phyloP scores from a whole-genome alignment of 2,113 vertebrate species.

The Datnioides undecimradiatus region DNA sequence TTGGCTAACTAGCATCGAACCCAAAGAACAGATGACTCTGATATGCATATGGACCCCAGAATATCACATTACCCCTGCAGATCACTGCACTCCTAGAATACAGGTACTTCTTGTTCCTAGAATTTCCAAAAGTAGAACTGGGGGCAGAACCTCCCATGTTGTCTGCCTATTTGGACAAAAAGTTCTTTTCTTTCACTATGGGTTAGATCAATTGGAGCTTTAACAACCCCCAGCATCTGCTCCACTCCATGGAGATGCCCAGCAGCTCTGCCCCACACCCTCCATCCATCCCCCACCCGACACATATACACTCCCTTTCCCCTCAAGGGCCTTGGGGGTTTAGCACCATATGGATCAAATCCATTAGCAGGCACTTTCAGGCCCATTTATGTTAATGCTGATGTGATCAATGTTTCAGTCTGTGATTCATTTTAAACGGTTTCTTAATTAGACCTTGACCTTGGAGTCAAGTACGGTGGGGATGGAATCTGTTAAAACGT shows the following conservation, averaged over 20 bases:
- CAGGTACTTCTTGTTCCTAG: no score
- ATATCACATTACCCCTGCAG: no score
- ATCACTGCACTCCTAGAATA: no score
- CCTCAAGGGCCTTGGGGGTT: constrained; percentile 29
- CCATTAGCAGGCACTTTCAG: constrained; percentile 72
- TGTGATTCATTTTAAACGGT: constrained; percentile 63
- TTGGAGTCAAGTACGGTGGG: constrained; percentile 52
- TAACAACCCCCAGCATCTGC: constrained; percentile 29
- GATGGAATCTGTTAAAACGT: constrained; percentile 34
- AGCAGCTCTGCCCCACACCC: neutral
- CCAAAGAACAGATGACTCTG: no score
- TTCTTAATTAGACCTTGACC: constrained; percentile 72
- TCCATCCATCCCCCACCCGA: neutral
- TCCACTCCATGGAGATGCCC: neutral
- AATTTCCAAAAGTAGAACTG: no score
- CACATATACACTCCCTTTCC: constrained; percentile 15
- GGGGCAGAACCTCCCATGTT: no score
- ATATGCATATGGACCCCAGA: no score
- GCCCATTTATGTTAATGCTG: constrained; percentile 65
- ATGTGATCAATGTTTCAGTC: constrained; percentile 67
- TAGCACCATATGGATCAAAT: constrained; percentile 74
- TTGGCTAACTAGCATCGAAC: no score
- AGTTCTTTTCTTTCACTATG: neutral
- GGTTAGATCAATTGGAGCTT: constrained; percentile 16
- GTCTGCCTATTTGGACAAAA: neutral